A percentile compares a stretch with the other conserved stretches of the same genome.
phyloP scores from a whole-genome alignment of 2,888 invertebrate genomes.

The Tenthredo livida region DNA sequence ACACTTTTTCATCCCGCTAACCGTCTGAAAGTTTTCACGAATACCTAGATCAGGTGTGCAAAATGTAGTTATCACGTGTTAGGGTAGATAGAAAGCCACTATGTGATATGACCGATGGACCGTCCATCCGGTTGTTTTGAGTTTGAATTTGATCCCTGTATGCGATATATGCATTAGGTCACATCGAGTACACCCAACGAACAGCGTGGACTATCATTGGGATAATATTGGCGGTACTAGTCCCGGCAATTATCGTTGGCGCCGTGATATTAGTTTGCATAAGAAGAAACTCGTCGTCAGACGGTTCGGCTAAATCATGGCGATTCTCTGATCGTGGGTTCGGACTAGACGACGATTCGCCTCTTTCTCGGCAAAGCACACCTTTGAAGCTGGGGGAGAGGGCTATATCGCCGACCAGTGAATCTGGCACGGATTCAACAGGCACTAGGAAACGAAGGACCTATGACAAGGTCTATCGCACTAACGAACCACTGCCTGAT shows the following conservation, averaged over 20 bases:
- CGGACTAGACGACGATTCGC: conserved; percentile 66
- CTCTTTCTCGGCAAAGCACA: conserved; percentile 58
- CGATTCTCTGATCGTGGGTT: conserved; percentile 70
- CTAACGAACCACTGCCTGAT: conserved; percentile 89
- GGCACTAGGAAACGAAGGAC: conserved; percentile 83
- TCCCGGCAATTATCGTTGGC: conserved; percentile 79
- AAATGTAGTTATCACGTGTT: conserved; percentile 42
- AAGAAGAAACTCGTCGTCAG: conserved; percentile 63
- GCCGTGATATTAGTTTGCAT: conserved; percentile 65
- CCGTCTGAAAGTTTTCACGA: background rate
- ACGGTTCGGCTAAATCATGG: conserved; percentile 71
- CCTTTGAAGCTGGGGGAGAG: conserved; percentile 78
- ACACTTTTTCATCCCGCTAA: background rate
- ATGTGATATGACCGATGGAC: background rate
- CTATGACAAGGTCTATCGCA: conserved; percentile 91
- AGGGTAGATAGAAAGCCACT: background rate
- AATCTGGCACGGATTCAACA: conserved; percentile 80
- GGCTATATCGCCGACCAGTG: conserved; percentile 81
- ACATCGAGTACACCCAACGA: conserved; percentile 83
- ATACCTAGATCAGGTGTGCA: conserved; percentile 8
- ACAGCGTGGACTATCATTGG: conserved; percentile 87
- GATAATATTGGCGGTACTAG: conserved; percentile 86
- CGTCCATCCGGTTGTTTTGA: background rate
- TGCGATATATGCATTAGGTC: conserved; percentile 70
- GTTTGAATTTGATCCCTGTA: conserved; percentile 19